Base-by-base conservation (phyloP, 2,113 vertebrate genomes). In the Equus quagga region DNA sequence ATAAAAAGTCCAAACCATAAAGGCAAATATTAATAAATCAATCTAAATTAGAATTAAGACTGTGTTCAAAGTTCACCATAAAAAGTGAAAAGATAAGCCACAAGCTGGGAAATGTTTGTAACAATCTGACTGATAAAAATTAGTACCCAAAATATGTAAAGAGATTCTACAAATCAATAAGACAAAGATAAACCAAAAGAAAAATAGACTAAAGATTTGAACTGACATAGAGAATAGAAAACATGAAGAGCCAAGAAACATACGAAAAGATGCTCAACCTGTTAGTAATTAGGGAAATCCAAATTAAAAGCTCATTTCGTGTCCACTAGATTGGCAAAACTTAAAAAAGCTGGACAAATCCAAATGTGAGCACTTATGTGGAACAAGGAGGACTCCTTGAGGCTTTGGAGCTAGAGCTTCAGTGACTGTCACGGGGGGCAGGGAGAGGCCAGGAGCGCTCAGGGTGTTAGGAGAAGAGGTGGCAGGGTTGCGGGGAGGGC, bases 111-210 rank as follows among this genome's bases (percentile, higher is more conserved):
- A 65, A 86, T 79, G 51, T 26, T 23, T 72, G 11, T 72, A 60
- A 93, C 28, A 54, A 56, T 88, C 70, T 88, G n/a, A 60, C 15
- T 70, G 36, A 84, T 44, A 90, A 96, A 85, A 13, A 91, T 69
- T 58, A 72, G 26, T 76, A 70, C 13, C 60, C 49, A 60, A 89
- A 82, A 90, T 69, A 92, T 64, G 54, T 41, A 93, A 94, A 84
- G 85, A 84, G n/a, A 69, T 64, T 41, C 86, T 88, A 60, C 36
- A 76, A 70, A 80, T 94, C 75, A 90, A 49, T 33, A 95, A 96
- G 19, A 94, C 70, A 69, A 83, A 56, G 44, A 94, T 7, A 54
- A 92, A 41, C 5, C 65, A 65, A 96, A 75, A 92, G 51, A 73
- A 89, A 92, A 89, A 31, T 4, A 86, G 62, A 28, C 18, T 78